These are phyloP conservation scores for Alfaro cultratus DNA, from an alignment of 2,797 vertebrate genomes.

Conservation along the genomic window DNA sequence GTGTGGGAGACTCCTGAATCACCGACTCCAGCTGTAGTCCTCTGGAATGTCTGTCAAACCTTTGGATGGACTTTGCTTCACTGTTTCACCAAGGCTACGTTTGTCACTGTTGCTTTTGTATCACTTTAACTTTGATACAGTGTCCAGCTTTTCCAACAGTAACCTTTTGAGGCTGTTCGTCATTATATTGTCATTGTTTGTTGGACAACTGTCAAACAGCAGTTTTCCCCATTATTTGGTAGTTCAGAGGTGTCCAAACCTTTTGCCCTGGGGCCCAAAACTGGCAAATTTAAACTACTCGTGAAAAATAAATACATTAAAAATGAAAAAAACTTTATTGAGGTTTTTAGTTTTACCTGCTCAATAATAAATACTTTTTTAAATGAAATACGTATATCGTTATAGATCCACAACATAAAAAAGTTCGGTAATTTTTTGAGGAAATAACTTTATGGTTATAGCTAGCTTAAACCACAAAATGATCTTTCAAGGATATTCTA, in stretches of 20 bases:
- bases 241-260: too few species aligned
- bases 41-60: neutral
- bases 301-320: too few species aligned
- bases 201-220: neutral
- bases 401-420: too few species aligned
- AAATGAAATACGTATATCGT: too few species aligned
- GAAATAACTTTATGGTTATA: neutral
- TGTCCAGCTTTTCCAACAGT: neutral
- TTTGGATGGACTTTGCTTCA: neutral
- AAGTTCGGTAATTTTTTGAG: neutral
- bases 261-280: too few species aligned
- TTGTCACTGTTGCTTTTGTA: neutral
- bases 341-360: too few species aligned
- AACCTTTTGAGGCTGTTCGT: neutral
- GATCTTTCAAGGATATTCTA: neutral
- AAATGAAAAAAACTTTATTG: too few species aligned
- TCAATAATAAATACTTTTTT: too few species aligned
- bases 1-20: neutral
- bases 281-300: too few species aligned
- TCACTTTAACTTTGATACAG: neutral
- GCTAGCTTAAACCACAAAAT: too few species aligned
- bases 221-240: neutral
- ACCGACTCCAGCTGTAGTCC: neutral
- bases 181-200: neutral
- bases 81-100: neutral